phyloP scores from a whole-genome alignment of 2,113 vertebrate species.

The Eidolon helvum region DNA sequence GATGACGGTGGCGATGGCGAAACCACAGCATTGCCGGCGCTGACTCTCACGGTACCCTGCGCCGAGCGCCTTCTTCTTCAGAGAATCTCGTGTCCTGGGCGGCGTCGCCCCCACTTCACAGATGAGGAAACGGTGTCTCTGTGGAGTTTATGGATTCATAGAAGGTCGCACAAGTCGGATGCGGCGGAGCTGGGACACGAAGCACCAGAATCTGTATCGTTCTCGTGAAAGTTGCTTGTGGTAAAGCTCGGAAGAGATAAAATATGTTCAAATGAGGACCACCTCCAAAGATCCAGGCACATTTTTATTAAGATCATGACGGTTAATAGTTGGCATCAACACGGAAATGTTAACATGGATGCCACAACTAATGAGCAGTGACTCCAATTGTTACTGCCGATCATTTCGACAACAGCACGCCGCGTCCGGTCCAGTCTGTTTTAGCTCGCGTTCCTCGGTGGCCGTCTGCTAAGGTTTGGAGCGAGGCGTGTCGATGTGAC shows the following conservation, averaged over 20 bases:
- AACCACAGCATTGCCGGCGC: fast-evolving
- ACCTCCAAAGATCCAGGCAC: not conserved
- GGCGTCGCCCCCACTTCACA: too few species aligned
- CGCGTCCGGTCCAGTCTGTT: fast-evolving
- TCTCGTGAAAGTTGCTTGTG: not conserved
- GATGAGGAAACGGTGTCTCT: not conserved
- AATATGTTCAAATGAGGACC: fast-evolving
- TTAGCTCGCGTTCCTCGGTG: fast-evolving
- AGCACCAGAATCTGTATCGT: fast-evolving
- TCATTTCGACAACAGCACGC: fast-evolving
- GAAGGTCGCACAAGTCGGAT: not conserved
- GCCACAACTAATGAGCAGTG: not conserved
- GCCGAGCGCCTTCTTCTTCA: not conserved
- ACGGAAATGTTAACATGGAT: not conserved
- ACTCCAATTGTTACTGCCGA: not conserved
- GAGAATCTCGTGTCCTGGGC: not conserved
- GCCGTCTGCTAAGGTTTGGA: too few species aligned
- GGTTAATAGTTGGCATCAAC: not conserved
- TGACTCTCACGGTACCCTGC: fast-evolving
- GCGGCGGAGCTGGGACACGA: fast-evolving
- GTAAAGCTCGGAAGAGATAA: not conserved
- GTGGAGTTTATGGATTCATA: not conserved
- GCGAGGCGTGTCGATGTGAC: fast-evolving
- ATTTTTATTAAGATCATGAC: not conserved
- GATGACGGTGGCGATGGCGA: fast-evolving